Conservation (phyloP, 2,797 vertebrate species). For the Psittacula derbiana region DNA sequence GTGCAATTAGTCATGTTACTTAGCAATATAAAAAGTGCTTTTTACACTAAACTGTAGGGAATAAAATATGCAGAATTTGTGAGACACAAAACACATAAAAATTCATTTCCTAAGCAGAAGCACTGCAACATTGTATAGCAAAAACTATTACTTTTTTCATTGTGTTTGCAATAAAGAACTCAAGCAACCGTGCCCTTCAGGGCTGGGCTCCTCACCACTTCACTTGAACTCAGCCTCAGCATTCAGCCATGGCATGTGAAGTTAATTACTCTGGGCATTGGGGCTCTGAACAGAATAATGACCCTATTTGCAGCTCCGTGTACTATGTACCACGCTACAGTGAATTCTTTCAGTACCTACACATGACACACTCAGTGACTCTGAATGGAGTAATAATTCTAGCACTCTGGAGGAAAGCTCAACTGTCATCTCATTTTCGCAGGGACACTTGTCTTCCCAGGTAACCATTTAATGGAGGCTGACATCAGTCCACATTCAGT, state of each 20-base stretch:
- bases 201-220: constrained; percentile 63
- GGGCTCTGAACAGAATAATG: constrained; percentile 62
- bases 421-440: constrained; percentile 73
- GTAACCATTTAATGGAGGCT: constrained; percentile 68
- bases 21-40: constrained; percentile 62
- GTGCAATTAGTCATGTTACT: constrained; percentile 67
- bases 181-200: constrained; percentile 61
- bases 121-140: not conserved
- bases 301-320: constrained; percentile 64
- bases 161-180: constrained; percentile 68
- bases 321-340: constrained; percentile 50
- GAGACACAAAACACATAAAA: constrained; percentile 67
- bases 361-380: constrained; percentile 8
- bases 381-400: constrained; percentile 62
- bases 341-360: constrained; percentile 58
- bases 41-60: constrained; percentile 59
- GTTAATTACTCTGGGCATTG: constrained; percentile 71
- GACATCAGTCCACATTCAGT: constrained; percentile 62
- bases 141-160: constrained; percentile 66
- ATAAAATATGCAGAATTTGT: constrained; percentile 70
- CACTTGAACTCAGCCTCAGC: constrained; percentile 48
- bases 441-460: constrained; percentile 71
- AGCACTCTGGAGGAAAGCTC: constrained; percentile 50
- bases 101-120: constrained; percentile 69
- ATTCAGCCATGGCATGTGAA: constrained; percentile 58